A percentile compares a stretch with the other conserved stretches of the same genome.
These are phyloP conservation scores for Stenurella melanura DNA, from an alignment of 2,888 invertebrate species.

Conservation along the genomic window DNA sequence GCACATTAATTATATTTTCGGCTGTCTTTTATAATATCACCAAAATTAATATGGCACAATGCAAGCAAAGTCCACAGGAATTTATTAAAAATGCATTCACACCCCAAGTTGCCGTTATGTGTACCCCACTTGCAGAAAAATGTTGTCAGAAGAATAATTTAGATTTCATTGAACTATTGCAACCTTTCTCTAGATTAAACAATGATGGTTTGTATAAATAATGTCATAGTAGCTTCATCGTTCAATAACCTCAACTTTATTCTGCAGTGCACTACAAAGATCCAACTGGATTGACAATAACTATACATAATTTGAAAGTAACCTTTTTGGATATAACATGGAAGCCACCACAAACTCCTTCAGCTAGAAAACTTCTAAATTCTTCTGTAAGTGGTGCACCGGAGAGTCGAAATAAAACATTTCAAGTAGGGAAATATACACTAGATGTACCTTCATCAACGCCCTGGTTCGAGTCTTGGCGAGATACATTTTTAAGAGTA, in stretches of 20 bases:
- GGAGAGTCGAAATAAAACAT: constrained; percentile 62
- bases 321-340: constrained; percentile 88
- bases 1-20: constrained; percentile 36
- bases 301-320: constrained; percentile 85
- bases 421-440: constrained; percentile 73
- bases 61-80: constrained; percentile 84
- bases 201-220: constrained; percentile 79
- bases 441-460: constrained; percentile 85
- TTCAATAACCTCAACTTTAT: constrained; percentile 33
- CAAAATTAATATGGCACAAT: constrained; percentile 75
- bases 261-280: constrained; percentile 88
- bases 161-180: constrained; percentile 90
- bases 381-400: constrained; percentile 69
- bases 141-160: constrained; percentile 93
- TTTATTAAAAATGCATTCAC: constrained; percentile 93
- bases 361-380: constrained; percentile 89
- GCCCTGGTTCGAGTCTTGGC: constrained; percentile 97
- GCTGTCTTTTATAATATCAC: neutral
- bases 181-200: constrained; percentile 88
- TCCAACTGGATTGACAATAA: constrained; percentile 83
- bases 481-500: constrained; percentile 91
- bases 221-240: neutral
- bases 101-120: constrained; percentile 90
- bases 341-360: constrained; percentile 86
- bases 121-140: constrained; percentile 88